A percentile compares a stretch with the other conserved stretches of the same genome.
These are phyloP conservation scores for Paramuricea clavata DNA, from an alignment of 92 coral and sea anemone genomes.

Conservation along the genomic window DNA sequence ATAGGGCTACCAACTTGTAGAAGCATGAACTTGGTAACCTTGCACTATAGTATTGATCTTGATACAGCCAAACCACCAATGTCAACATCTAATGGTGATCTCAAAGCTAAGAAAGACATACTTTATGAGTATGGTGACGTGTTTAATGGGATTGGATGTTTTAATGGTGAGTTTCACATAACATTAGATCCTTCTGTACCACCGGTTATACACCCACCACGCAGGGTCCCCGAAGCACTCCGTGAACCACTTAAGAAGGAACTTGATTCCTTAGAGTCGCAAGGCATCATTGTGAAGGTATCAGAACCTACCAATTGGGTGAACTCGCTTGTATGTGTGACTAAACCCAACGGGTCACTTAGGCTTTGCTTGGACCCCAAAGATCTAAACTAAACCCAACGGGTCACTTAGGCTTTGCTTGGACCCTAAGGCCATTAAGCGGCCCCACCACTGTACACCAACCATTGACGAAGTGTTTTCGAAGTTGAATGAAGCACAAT, in stretches of 20 bases:
- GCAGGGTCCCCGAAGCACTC: slow-evolving; percentile 69
- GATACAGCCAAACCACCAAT: neutral
- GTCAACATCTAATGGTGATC: slow-evolving; percentile 6
- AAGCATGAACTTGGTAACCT: no score
- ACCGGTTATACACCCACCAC: slow-evolving; percentile 62
- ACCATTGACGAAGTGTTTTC: slow-evolving; percentile 73
- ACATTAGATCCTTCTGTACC: slow-evolving; percentile 66
- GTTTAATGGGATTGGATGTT: slow-evolving; percentile 62
- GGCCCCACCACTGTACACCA: slow-evolving; percentile 60
- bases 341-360: slow-evolving; percentile 55
- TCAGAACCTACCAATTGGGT: slow-evolving; percentile 62
- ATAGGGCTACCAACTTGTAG: no score
- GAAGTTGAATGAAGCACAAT: slow-evolving; percentile 67
- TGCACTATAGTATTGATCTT: slow-evolving; percentile 27
- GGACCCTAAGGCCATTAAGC: slow-evolving; percentile 45
- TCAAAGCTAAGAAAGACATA: slow-evolving; percentile 24
- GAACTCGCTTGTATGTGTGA: slow-evolving; percentile 57
- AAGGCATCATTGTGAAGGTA: slow-evolving; percentile 55
- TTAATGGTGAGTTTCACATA: slow-evolving; percentile 57
- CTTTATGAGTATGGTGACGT: slow-evolving; percentile 21
- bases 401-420: slow-evolving; percentile 66
- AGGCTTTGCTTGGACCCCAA: slow-evolving; percentile 73
- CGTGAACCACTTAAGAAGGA: slow-evolving; percentile 63
- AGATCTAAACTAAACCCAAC: slow-evolving; percentile 55
- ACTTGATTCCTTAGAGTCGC: slow-evolving; percentile 58